Conservation (phyloP, 2,888 invertebrate species). For the Eilema griseolum region DNA sequence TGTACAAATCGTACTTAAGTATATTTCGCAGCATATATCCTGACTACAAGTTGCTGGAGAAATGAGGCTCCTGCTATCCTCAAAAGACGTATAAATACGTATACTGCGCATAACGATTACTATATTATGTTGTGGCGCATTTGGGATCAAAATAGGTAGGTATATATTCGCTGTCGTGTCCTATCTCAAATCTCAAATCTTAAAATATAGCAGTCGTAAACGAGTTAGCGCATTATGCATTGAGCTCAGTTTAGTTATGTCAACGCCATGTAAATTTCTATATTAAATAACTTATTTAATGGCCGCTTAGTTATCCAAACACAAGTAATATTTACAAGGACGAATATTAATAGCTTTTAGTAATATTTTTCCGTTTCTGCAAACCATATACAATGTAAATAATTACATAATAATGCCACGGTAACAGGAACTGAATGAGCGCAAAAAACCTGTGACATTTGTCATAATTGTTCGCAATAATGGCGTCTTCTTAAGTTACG, state of each 20-base stretch:
- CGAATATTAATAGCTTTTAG: conserved; percentile 19
- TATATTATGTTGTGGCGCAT: too few species aligned
- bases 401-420: conserved; percentile 18
- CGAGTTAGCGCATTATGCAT: conserved; percentile 18
- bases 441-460: conserved; percentile 31
- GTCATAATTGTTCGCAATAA: conserved; percentile 26
- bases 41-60: too few species aligned
- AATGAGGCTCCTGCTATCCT: too few species aligned
- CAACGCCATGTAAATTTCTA: conserved; percentile 12
- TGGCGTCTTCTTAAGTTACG: conserved; percentile 40
- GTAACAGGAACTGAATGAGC: conserved; percentile 31
- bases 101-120: too few species aligned
- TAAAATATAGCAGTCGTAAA: conserved; percentile 3
- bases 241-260: conserved; percentile 14
- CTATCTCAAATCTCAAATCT: too few species aligned
- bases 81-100: too few species aligned
- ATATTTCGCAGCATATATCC: too few species aligned
- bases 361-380: conserved; percentile 14
- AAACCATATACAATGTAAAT: conserved; percentile 10
- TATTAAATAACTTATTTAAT: conserved; percentile 19
- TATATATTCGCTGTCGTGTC: too few species aligned
- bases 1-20: background rate
- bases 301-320: conserved; percentile 12
- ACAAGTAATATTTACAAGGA: conserved; percentile 13
- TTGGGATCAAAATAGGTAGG: too few species aligned